Conservation (phyloP, 2,888 invertebrate species). For the Mycalesis mineus region DNA sequence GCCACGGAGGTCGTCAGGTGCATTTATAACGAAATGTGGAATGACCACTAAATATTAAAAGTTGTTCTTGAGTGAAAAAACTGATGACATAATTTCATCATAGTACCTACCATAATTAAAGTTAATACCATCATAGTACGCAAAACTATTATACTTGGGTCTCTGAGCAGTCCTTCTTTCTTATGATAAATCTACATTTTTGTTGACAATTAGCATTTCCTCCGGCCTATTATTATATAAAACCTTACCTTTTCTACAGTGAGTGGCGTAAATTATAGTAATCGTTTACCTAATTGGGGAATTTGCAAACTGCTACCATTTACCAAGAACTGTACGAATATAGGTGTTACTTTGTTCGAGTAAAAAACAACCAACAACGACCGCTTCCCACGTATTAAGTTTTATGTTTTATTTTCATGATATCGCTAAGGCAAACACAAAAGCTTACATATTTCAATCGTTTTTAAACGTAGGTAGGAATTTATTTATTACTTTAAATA, state of each 20-base stretch:
- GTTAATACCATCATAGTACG: no score
- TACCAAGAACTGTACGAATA: conserved; percentile 7
- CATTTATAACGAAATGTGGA: no score
- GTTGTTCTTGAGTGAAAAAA: no score
- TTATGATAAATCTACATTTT: neutral
- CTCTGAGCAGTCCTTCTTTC: neutral
- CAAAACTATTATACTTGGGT: no score
- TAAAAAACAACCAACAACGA: neutral
- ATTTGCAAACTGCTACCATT: conserved; percentile 6
- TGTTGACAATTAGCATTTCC: conserved; percentile 1
- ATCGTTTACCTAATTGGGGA: conserved; percentile 18
- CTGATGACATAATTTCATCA: no score
- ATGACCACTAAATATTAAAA: no score
- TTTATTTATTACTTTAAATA: no score
- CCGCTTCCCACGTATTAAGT: conserved; percentile 1
- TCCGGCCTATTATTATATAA: conserved; percentile 1
- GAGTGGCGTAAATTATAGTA: conserved; percentile 17
- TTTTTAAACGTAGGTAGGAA: neutral
- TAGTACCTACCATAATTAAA: no score
- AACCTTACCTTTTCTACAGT: neutral
- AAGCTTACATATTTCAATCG: neutral
- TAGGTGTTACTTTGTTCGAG: conserved; percentile 1
- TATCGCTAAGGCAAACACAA: neutral
- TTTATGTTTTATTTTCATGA: neutral
- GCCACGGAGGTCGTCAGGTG: no score